Conservation (phyloP, 30 jellyfish, hydroid and myxozoan species). For the Aurelia sp. region DNA sequence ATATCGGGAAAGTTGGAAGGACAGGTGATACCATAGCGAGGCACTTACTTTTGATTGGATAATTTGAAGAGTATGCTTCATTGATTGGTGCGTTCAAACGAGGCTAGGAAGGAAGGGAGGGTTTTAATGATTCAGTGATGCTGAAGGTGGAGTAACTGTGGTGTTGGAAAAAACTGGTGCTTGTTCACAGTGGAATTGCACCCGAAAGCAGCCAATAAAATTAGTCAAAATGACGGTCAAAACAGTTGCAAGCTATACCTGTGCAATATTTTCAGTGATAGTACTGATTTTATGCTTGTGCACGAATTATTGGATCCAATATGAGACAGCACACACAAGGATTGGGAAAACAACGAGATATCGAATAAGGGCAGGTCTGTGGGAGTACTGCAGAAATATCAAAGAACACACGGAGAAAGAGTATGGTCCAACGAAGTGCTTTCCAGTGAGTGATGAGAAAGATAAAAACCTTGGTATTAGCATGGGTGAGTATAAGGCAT, state of each 20-base stretch:
- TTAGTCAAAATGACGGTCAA: constrained; percentile 68
- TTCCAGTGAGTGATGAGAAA: constrained; percentile 20
- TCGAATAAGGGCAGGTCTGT: constrained; percentile 53
- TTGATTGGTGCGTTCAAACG: constrained; percentile 33
- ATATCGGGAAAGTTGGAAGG: too few species aligned
- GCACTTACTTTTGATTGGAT: constrained; percentile 20
- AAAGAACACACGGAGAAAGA: constrained; percentile 37
- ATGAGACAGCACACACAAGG: constrained; percentile 37
- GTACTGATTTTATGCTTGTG: constrained; percentile 82
- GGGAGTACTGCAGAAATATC: constrained; percentile 61
- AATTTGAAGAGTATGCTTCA: background rate
- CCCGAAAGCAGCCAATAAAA: background rate
- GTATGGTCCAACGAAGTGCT: constrained; percentile 48
- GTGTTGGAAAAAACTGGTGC: background rate
- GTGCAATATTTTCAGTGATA: constrained; percentile 83
- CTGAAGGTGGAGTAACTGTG: constrained; percentile 57
- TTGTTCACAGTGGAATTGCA: background rate
- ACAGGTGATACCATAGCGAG: constrained; percentile 10
- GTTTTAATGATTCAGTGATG: constrained; percentile 25
- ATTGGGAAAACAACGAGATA: constrained; percentile 11
- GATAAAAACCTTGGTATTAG: constrained; percentile 21
- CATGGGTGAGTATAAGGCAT: background rate
- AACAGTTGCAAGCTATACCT: constrained; percentile 81
- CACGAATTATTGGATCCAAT: constrained; percentile 93
- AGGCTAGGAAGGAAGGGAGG: constrained; percentile 56